Conservation (phyloP, 2,888 invertebrate genomes). For the Alentia gelatinosa region DNA sequence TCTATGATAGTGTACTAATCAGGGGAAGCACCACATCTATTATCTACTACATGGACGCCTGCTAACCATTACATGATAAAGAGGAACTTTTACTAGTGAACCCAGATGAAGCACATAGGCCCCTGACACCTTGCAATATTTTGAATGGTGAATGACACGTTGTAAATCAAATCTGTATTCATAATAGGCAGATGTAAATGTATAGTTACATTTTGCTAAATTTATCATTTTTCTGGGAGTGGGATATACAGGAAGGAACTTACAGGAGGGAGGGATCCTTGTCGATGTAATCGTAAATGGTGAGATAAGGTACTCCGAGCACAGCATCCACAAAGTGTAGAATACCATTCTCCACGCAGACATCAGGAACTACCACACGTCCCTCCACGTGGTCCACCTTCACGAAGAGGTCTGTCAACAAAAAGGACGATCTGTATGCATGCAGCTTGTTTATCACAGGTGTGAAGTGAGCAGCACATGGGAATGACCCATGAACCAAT, state of each 20-base stretch:
- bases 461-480: neutral
- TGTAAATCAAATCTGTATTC: no score
- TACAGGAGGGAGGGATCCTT: constrained; percentile 35
- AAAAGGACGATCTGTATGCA: neutral
- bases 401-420: constrained; percentile 86
- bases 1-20: no score
- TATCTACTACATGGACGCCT: no score
- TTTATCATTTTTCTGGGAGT: neutral
- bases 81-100: no score
- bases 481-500: neutral
- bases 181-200: no score
- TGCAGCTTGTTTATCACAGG: neutral
- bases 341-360: constrained; percentile 80
- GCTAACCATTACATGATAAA: no score
- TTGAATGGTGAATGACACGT: no score
- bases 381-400: constrained; percentile 96
- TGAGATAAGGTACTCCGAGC: constrained; percentile 69
- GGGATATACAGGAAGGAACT: neutral
- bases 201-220: no score
- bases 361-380: constrained; percentile 91
- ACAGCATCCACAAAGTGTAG: constrained; percentile 71
- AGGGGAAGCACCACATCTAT: no score
- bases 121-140: no score
- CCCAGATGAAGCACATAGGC: no score
- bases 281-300: constrained; percentile 32